Conservation (phyloP, 1,140 invertebrate species). For the Teleogryllus occipitalis region DNA sequence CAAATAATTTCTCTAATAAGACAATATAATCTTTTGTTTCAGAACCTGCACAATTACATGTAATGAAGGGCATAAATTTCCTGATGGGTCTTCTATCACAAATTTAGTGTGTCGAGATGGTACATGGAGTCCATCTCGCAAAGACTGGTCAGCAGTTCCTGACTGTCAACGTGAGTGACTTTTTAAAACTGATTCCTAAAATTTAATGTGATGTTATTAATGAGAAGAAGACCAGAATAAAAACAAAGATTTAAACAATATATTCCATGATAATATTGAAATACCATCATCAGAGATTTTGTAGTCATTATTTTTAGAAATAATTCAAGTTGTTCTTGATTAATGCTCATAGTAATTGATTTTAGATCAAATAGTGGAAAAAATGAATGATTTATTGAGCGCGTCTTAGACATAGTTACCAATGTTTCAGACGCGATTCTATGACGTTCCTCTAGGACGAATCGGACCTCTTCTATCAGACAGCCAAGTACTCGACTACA, state of each 20-base stretch:
- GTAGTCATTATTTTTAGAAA: too few relatives aligned
- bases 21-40: slow-evolving; percentile 23
- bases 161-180: slow-evolving; percentile 50
- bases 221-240: background rate
- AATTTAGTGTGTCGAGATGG: slow-evolving; percentile 55
- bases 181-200: background rate
- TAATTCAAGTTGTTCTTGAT: too few relatives aligned
- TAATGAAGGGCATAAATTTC: slow-evolving; percentile 51
- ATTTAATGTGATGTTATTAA: background rate
- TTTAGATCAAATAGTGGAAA: too few relatives aligned
- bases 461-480: too few relatives aligned
- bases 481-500: too few relatives aligned
- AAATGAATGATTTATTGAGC: too few relatives aligned
- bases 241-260: background rate
- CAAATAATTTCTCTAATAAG: too few relatives aligned
- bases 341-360: too few relatives aligned
- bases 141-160: slow-evolving; percentile 49
- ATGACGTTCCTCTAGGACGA: too few relatives aligned
- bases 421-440: too few relatives aligned
- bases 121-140: slow-evolving; percentile 49
- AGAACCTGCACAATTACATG: slow-evolving; percentile 57
- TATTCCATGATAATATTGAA: background rate
- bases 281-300: background rate
- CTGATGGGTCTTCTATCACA: slow-evolving; percentile 51
- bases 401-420: too few relatives aligned